Percentiles rank a stretch among this genome's conserved stretches.
These are phyloP conservation scores for Myzus persicae DNA, from an alignment of 1,140 invertebrate genomes.

Conservation along the genomic window DNA sequence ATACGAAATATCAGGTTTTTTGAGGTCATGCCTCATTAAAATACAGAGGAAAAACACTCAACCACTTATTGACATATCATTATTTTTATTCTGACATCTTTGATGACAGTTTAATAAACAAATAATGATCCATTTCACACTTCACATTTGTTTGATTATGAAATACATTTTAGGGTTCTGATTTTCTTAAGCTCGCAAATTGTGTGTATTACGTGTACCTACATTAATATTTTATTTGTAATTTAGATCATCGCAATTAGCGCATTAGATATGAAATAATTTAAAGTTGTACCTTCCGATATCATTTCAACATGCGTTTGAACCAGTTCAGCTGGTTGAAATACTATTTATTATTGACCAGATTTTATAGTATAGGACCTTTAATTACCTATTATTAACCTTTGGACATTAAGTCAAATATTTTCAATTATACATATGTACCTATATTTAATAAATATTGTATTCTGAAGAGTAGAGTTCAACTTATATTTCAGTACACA, in stretches of 20 bases:
- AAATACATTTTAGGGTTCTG: neutral
- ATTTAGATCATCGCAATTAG: neutral
- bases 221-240: too few species aligned
- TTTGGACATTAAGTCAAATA: neutral
- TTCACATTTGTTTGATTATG: neutral
- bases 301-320: neutral
- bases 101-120: neutral
- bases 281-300: neutral
- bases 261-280: neutral
- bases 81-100: neutral
- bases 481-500: neutral
- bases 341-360: neutral
- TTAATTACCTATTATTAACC: too few species aligned
- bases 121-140: slow-evolving; percentile 18
- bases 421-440: neutral
- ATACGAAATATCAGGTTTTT: slow-evolving; percentile 9
- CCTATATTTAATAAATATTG: neutral
- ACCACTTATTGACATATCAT: slow-evolving; percentile 31
- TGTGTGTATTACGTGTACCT: neutral
- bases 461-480: neutral
- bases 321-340: neutral
- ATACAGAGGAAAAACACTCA: neutral
- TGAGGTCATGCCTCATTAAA: slow-evolving; percentile 23
- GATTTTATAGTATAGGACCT: too few species aligned
- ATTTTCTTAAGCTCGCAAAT: neutral